Percentiles rank a stretch among this genome's conserved stretches.
Evolutionary conservation across 2,113 vertebrate species (phyloP).

Genomic region (Entomyzon cyanotis): DNA sequence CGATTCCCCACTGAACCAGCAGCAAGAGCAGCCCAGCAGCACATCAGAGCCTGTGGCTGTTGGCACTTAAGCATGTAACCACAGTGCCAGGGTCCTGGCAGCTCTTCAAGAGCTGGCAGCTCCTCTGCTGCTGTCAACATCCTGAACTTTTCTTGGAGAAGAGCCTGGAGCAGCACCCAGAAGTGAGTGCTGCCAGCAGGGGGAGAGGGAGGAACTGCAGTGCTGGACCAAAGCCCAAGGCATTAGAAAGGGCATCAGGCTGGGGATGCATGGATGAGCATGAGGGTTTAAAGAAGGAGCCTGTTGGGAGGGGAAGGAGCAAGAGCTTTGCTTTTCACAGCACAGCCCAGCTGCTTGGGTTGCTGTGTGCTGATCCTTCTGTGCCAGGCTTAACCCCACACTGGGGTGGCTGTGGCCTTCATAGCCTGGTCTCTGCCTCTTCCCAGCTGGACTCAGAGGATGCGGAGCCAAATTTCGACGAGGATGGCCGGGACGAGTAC

Average conservation of each 20-base stretch:
- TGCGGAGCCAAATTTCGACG: conserved; percentile 91
- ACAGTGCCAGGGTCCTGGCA: neutral
- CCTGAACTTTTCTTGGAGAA: neutral
- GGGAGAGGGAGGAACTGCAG: neutral
- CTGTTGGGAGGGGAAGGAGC: neutral
- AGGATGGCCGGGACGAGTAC: conserved; percentile 94
- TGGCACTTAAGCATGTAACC: neutral
- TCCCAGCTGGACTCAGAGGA: conserved; percentile 91
- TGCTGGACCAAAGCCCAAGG: neutral
- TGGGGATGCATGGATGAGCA: fast-evolving
- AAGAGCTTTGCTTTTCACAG: neutral
- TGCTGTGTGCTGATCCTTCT: neutral
- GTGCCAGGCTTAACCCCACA: neutral
- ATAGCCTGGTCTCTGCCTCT: conserved; percentile 6
- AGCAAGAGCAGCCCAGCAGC: neutral
- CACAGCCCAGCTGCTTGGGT: neutral
- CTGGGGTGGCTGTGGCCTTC: neutral
- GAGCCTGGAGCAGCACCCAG: neutral
- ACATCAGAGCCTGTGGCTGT: neutral
- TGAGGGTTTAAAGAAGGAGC: neutral
- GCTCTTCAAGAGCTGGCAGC: neutral
- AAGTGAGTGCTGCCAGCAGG: neutral
- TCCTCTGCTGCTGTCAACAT: neutral
- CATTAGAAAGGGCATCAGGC: neutral
- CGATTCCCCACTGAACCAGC: neutral